Evolutionary conservation across 2,797 vertebrate species (phyloP), one percentile per base, ranked within the genome.

Genomic region (Gymnothorax reevesii): DNA sequence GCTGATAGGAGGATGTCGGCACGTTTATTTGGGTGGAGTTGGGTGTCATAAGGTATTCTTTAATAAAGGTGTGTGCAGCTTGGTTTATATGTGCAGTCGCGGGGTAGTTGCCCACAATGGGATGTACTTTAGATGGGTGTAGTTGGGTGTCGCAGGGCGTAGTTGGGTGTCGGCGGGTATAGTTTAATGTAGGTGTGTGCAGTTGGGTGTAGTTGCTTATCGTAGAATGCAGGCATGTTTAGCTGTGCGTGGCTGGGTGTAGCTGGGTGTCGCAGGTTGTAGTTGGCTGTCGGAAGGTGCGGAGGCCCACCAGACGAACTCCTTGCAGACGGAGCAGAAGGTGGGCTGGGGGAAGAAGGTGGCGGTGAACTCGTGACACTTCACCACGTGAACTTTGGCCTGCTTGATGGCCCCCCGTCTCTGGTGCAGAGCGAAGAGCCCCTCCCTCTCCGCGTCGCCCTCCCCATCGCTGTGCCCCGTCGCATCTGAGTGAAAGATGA

Each of bases 301-400:
- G 42, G 52, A 62, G 66, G 22, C 89, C 10, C 96, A 99, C 98
- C 98, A 99, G 83, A 99, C 98, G 83, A 99, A 99, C 92, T 99
- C 98, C 4, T 99, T 98, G 94, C 98, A 99, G 91, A 99, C 98
- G 0, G 98, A 99, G 89, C 98, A 99, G 94, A 99, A 99, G 0
- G 98, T 99, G 59, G 98, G 98, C 0, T 99, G 98, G 0, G 98
- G 98, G 86, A 99, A 99, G 91, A 99, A 99, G 3, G 98, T 99
- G 88, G 98, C 98, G 0, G 96, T 97, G 94, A 99, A 99, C 91
- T 99, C 97, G 0, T 99, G 98, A 82, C 97, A 97, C 89, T 99
- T 99, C 92, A 99, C 97, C 0, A 97, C 89, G 20, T 99, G 98
- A 80, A 99, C 94, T 90, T 99, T 99, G 91, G 98, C 98, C 89